Conservation (phyloP, 2,113 vertebrate species). For the Toxostoma redivivum region DNA sequence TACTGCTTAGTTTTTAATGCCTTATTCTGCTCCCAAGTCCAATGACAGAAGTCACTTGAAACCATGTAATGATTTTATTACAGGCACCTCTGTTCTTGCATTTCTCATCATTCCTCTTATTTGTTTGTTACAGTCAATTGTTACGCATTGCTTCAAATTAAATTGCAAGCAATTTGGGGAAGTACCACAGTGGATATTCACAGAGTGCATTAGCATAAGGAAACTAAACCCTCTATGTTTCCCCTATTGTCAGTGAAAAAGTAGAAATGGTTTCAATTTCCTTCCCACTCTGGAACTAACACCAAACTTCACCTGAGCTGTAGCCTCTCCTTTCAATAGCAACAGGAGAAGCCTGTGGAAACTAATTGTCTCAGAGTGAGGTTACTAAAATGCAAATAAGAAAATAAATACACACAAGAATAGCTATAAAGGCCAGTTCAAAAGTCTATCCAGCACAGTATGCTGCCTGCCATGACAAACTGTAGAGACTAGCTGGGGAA, state of each 20-base stretch:
- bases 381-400: background rate
- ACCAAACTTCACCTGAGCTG: background rate
- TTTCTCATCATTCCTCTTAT: background rate
- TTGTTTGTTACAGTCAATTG: conserved; percentile 11
- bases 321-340: background rate
- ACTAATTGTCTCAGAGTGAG: background rate
- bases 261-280: background rate
- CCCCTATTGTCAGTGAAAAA: background rate
- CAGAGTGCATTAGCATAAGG: background rate
- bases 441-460: background rate
- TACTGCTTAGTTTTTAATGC: background rate
- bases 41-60: background rate
- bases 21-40: background rate
- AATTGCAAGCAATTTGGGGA: background rate
- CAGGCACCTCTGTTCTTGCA: background rate
- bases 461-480: background rate
- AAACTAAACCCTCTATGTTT: background rate
- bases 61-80: background rate
- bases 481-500: background rate
- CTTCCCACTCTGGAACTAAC: background rate
- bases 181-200: background rate
- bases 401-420: background rate
- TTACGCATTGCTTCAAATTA: background rate
- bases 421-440: background rate
- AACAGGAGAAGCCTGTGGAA: background rate